Percentiles rank a stretch among this genome's conserved stretches.
Evolutionary conservation across 2,888 invertebrate species (phyloP).

Genomic region (Leuctra nigra): DNA sequence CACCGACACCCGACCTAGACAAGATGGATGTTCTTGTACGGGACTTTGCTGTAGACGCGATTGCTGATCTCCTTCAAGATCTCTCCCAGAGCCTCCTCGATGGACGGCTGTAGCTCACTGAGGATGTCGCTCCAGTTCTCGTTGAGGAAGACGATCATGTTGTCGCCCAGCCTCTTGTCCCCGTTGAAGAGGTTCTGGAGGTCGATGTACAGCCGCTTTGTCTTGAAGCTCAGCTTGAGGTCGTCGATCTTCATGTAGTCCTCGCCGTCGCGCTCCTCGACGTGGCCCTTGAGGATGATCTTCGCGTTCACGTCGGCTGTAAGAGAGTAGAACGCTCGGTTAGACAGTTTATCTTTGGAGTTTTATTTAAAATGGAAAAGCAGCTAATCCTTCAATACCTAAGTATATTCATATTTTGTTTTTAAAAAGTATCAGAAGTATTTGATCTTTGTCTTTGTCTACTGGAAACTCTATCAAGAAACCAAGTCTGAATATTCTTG

Average conservation of each 20-base stretch:
- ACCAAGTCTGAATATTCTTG: no score
- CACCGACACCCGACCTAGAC: no score
- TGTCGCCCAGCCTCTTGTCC: slow-evolving; percentile 21
- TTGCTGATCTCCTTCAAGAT: background rate
- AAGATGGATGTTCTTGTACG: slow-evolving; percentile 7
- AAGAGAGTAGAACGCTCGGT: no score
- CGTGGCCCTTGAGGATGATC: slow-evolving; percentile 30
- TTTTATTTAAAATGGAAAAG: no score
- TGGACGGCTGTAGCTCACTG: slow-evolving; percentile 1
- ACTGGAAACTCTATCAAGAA: no score
- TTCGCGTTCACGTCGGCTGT: slow-evolving; percentile 20
- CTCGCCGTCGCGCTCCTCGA: slow-evolving; percentile 33
- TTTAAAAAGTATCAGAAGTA: no score
- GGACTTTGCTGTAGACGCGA: background rate
- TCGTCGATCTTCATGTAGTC: slow-evolving; percentile 15
- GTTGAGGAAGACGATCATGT: slow-evolving; percentile 10
- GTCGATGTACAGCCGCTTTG: slow-evolving; percentile 11
- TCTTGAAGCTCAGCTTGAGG: slow-evolving; percentile 7
- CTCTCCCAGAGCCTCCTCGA: background rate
- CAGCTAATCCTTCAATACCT: no score
- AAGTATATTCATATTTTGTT: no score
- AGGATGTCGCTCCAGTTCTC: slow-evolving; percentile 10
- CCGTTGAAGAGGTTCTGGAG: slow-evolving; percentile 33
- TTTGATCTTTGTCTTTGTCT: no score
- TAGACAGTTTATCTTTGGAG: no score